Evolutionary conservation across 2,797 vertebrate genomes (phyloP).

Genomic region (Fratercula arctica): DNA sequence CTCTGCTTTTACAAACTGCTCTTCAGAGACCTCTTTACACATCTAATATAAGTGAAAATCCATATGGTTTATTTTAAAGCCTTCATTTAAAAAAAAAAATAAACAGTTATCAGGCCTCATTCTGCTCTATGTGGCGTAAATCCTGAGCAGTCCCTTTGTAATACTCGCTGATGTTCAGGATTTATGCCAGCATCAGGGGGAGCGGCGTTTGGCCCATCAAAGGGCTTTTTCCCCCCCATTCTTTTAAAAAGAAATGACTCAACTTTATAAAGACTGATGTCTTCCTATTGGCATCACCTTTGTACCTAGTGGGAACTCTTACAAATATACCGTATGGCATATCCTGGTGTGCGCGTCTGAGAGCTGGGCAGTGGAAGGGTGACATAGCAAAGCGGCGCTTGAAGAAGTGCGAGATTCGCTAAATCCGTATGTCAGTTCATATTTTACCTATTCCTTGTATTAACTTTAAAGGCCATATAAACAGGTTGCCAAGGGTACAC

Average conservation of each 20-base stretch:
- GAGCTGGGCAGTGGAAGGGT: background rate
- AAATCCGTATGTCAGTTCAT: conserved; percentile 24
- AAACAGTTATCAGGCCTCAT: conserved; percentile 50
- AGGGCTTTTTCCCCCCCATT: background rate
- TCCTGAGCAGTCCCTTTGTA: conserved; percentile 42
- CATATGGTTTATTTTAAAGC: conserved; percentile 65
- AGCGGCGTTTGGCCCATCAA: background rate
- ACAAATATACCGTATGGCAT: background rate
- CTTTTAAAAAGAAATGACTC: conserved; percentile 44
- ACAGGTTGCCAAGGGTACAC: conserved; percentile 54
- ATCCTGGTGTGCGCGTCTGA: background rate
- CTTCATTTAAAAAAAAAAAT: conserved; percentile 2
- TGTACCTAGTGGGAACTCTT: background rate
- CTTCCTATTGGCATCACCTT: conserved; percentile 48
- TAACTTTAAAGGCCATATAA: conserved; percentile 59
- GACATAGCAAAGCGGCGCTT: background rate
- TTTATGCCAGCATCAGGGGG: background rate
- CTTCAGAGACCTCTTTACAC: conserved; percentile 62
- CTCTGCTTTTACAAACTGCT: conserved; percentile 58
- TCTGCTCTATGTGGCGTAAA: conserved; percentile 49
- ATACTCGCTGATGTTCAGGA: conserved; percentile 6
- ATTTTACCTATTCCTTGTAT: conserved; percentile 58
- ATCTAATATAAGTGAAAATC: conserved; percentile 62
- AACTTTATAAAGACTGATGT: conserved; percentile 37
- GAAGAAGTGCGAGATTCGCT: conserved; percentile 6